Evolutionary conservation across 2,888 invertebrate species (phyloP).

Genomic region (Drosophila conformis): DNA sequence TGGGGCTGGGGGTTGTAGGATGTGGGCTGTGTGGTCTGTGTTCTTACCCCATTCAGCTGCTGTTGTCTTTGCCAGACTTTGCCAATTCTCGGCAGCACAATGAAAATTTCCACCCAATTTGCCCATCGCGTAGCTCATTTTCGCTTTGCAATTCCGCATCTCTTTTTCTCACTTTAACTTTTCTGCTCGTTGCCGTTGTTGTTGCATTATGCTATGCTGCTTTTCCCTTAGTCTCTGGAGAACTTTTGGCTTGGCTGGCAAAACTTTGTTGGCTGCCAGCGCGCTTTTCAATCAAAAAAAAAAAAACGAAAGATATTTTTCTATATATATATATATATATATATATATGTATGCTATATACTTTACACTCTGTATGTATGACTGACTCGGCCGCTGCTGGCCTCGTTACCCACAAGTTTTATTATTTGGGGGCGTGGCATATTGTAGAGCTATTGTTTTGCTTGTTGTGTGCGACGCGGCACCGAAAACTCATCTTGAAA

Average conservation of each 20-base stretch:
- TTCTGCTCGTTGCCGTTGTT: conserved; percentile 8
- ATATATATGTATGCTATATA: conserved; percentile 7
- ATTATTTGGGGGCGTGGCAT: conserved; percentile 32
- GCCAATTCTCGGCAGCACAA: conserved; percentile 21
- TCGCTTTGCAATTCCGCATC: conserved; percentile 39
- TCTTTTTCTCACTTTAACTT: conserved; percentile 30
- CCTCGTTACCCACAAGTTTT: conserved; percentile 41
- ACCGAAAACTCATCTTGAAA: conserved; percentile 74
- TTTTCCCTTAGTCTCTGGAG: conserved; percentile 36
- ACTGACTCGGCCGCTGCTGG: conserved; percentile 36
- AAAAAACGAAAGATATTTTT: conserved; percentile 3
- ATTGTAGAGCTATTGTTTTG: conserved; percentile 43
- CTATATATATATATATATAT: conserved; percentile 28
- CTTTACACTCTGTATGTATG: conserved; percentile 6
- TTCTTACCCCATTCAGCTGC: not conserved
- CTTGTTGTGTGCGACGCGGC: conserved; percentile 26
- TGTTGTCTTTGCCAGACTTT: conserved; percentile 31
- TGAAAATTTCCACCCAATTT: conserved; percentile 51
- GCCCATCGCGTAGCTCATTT: conserved; percentile 36
- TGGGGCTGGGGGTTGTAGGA: not conserved
- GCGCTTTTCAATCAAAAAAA: conserved; percentile 59
- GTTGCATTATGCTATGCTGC: conserved; percentile 26
- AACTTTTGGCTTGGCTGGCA: conserved; percentile 49
- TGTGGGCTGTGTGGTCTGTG: not conserved
- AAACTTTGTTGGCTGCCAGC: conserved; percentile 50